Evolutionary conservation across 2,888 invertebrate species (phyloP), one percentile per base, ranked within the genome.

Genomic region (Gortyna flavago): DNA sequence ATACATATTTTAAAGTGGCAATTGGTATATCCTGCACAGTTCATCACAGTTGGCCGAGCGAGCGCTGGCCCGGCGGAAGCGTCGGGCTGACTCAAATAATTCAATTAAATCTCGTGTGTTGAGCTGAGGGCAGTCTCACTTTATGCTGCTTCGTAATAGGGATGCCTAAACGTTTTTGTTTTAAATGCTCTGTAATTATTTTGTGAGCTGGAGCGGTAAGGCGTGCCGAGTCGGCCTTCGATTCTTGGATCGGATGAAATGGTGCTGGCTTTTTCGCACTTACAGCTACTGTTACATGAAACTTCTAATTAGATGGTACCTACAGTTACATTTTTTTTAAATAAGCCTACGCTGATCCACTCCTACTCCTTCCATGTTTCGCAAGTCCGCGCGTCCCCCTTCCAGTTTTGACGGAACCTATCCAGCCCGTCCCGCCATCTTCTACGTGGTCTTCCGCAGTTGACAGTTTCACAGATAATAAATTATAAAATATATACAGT

Each of bases 41-140:
- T 87, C 96, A 95, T 95, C 92, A 91, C 84, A 90, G 90, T 89
- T 87, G 91, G 83, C 81, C 90, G 89, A 87, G 89, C 80, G 85
- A 72, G 87, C 78, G 89, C 89, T 89, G 90, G 85, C 80, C 79
- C 93, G 93, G 91, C 96, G 96, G 96, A 96, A 96, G 94, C 95
- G 94, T 93, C 94, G 96, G 93, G 93, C 93, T 95, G 95, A 95
- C 94, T 96, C 95, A 92, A 95, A 96, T 96, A 96, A 96, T 96
- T 96, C 95, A 96, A 96, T 96, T 96, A 96, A 95, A 94, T 94
- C 93, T 92, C 92, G 92, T 90, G 92, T 90, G 92, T 91, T 90
- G 93, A 92, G 92, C 94, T 92, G 92, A 94, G 94, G 93, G 93
- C 95, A 94, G 93, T 92, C 93, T 90, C 92, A 93, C 91, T 94